These are phyloP conservation scores for Phyto melanocephala DNA, from an alignment of 2,888 invertebrate genomes.

Conservation along the genomic window DNA sequence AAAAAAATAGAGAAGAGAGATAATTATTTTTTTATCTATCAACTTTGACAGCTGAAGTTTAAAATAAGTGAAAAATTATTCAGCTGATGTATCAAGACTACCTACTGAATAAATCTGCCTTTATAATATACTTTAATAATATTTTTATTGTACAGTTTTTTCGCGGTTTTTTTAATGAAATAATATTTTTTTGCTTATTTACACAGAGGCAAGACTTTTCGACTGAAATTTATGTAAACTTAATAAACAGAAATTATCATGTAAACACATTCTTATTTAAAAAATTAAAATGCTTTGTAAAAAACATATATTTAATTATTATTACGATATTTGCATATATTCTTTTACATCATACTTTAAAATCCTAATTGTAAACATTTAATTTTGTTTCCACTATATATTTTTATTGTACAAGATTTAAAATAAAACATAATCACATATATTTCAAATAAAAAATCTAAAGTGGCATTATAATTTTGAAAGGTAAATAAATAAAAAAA, in stretches of 20 bases:
- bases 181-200: not conserved
- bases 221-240: constrained; percentile 55
- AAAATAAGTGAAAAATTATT: no score
- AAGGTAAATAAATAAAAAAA: no score
- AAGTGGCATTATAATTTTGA: no score
- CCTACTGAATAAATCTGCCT: no score
- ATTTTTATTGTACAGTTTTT: not conserved
- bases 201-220: constrained; percentile 59
- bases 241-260: constrained; percentile 13
- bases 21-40: no score
- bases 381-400: constrained; percentile 25
- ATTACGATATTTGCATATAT: no score
- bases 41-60: no score
- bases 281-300: constrained; percentile 37
- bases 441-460: constrained; percentile 1
- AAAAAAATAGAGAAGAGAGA: no score
- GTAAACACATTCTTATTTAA: constrained; percentile 34
- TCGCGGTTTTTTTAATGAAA: not conserved
- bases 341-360: not conserved
- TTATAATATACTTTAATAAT: no score
- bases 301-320: not conserved
- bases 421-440: constrained; percentile 16
- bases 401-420: constrained; percentile 31
- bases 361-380: constrained; percentile 38
- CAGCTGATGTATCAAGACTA: no score